Evolutionary conservation across 2,113 vertebrate species (phyloP).

Genomic region (Halcyon senegalensis): DNA sequence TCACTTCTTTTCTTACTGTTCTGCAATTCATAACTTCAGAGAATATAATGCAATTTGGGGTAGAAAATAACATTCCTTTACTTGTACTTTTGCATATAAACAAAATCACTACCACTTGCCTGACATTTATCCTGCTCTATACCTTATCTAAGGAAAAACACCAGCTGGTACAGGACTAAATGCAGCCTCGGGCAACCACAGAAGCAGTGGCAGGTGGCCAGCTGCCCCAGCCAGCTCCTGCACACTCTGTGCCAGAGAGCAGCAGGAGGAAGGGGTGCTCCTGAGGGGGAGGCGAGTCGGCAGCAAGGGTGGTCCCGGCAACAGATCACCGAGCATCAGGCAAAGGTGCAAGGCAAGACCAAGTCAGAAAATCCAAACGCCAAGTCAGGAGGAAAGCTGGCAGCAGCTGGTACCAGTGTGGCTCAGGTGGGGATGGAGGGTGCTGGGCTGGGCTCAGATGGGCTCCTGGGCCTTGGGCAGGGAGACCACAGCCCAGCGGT

Average conservation of each 20-base stretch:
- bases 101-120: neutral
- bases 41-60: neutral
- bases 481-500: rapidly evolving
- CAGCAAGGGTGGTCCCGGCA: neutral
- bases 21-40: neutral
- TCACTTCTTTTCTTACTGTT: neutral
- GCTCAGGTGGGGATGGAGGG: rapidly evolving
- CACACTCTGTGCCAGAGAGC: rapidly evolving
- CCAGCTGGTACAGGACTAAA: neutral
- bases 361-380: neutral
- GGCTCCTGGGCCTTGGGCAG: neutral
- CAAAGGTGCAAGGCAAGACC: neutral
- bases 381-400: neutral
- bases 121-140: neutral
- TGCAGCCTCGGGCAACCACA: rapidly evolving
- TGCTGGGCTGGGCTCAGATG: rapidly evolving
- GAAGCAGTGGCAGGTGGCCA: neutral
- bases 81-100: neutral
- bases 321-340: neutral
- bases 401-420: rapidly evolving
- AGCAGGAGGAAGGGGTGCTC: neutral
- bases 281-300: rapidly evolving
- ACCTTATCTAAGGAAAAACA: neutral
- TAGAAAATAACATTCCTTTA: neutral
- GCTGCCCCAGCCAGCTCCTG: neutral